Conservation (phyloP, 2,113 vertebrate genomes). For the Oncorhynchus gorbuscha region DNA sequence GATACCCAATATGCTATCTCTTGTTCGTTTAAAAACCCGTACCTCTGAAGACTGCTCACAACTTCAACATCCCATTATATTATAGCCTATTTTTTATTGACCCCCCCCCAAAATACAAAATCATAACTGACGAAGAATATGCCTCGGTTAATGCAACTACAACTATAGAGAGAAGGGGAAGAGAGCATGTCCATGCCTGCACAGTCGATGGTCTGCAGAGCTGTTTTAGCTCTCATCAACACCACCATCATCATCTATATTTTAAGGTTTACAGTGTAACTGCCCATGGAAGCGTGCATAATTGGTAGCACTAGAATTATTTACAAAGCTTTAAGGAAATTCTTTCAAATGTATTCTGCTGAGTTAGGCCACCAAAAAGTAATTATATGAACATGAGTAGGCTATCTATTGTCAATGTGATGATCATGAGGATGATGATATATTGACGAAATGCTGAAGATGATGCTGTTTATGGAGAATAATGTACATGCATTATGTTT, state of each 20-base stretch:
- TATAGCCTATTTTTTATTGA: neutral
- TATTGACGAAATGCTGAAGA: neutral
- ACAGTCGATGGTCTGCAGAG: neutral
- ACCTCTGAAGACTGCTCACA: neutral
- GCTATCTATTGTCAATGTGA: neutral
- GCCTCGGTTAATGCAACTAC: too few species aligned
- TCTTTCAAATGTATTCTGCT: neutral
- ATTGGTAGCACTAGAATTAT: conserved; percentile 18
- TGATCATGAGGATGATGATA: neutral
- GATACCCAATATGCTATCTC: neutral
- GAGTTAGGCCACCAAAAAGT: neutral
- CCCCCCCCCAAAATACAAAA: too few species aligned
- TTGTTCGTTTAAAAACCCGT: neutral
- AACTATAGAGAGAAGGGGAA: neutral
- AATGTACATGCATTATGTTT: neutral
- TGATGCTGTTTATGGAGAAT: neutral
- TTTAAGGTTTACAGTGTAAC: conserved; percentile 5
- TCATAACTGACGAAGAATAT: too few species aligned
- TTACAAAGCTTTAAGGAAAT: conserved; percentile 5
- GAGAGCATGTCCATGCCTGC: neutral
- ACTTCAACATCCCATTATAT: neutral
- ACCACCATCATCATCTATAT: conserved; percentile 16
- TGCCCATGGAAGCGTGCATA: conserved; percentile 10
- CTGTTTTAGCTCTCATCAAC: neutral
- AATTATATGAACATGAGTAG: too few species aligned